Evolutionary conservation across 2,113 vertebrate genomes (phyloP), one percentile per base, ranked within the genome.

Genomic region (Helogale parvula): DNA sequence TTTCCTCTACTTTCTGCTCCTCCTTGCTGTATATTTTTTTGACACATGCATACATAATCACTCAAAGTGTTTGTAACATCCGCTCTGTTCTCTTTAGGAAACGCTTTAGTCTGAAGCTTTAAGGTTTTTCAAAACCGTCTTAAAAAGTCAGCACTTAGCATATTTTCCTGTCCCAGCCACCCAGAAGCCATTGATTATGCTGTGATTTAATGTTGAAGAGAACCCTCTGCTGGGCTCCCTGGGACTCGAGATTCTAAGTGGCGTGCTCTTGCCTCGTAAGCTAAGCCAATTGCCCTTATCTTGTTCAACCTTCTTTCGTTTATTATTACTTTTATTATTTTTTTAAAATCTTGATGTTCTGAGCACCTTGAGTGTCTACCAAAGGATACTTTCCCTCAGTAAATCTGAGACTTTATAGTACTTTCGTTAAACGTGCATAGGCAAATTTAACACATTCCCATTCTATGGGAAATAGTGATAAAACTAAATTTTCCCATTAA

Each of bases 401-500:
- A 82, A 90, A 86, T 71, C 11, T 52, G 17, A 52, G 35, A 66
- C 87, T 84, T 88, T 87, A 14, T 74, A 92, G 77, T 54, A 57
- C 60, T 66, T 93, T 29, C 79, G 57, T 65, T 84, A 88, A 66
- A 50, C 84, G 54, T 71, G 88, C 82, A 66, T 69, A 63, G 93
- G 29, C 33, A 54, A 91, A 92, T 92, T 83, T 29, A 94, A 38
- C 25, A 33, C 41, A 83, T 52, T 69, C 35, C 23, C 68, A 77
- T 80, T 31, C 69, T 93, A 90, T 72, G 76, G 63, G 92, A 98
- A 96, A 92, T 29, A 80, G 23, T 15, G 45, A 80, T 69, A 38
- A 57, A 87, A 95, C 31, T 77, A 96, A 91, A 74, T 88, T 90
- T 97, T 93, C 31, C 63, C 68, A 83, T 94, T 97, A 88, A 87